These are phyloP conservation scores for Strix aluco DNA, from an alignment of 2,113 vertebrate species.

Conservation along the genomic window DNA sequence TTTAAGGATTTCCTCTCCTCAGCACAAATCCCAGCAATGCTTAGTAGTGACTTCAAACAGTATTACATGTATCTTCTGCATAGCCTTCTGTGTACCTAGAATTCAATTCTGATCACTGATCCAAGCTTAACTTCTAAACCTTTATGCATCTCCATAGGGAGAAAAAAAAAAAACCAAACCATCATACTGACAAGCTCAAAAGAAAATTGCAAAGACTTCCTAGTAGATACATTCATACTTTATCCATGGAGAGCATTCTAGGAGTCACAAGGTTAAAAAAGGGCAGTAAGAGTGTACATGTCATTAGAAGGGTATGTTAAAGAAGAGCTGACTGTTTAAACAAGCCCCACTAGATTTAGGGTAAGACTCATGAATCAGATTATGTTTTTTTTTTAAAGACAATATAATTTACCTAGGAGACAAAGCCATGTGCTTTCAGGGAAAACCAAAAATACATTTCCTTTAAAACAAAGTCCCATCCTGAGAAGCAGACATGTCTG, in stretches of 20 bases:
- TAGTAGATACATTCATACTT: neutral
- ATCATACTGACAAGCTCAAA: neutral
- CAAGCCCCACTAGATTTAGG: neutral
- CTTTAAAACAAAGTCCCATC: constrained; percentile 43
- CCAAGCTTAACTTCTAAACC: neutral
- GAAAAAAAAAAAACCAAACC: neutral
- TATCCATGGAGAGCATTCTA: neutral
- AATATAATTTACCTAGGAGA: neutral
- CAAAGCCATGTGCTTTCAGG: constrained; percentile 1
- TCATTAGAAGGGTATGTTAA: neutral
- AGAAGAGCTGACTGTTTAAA: neutral
- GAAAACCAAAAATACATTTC: constrained; percentile 62
- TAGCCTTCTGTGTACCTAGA: neutral
- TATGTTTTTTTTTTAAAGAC: neutral
- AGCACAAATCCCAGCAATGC: neutral
- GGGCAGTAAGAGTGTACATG: neutral
- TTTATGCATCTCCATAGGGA: neutral
- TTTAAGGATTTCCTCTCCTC: constrained; percentile 25
- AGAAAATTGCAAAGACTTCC: neutral
- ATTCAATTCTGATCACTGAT: neutral
- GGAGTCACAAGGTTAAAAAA: neutral
- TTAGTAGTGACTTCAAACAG: neutral
- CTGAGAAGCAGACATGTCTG: constrained; percentile 44
- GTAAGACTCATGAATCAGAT: neutral
- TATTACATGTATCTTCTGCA: neutral